phyloP scores from a whole-genome alignment of 2,113 vertebrate species.

The Pedetes capensis region DNA sequence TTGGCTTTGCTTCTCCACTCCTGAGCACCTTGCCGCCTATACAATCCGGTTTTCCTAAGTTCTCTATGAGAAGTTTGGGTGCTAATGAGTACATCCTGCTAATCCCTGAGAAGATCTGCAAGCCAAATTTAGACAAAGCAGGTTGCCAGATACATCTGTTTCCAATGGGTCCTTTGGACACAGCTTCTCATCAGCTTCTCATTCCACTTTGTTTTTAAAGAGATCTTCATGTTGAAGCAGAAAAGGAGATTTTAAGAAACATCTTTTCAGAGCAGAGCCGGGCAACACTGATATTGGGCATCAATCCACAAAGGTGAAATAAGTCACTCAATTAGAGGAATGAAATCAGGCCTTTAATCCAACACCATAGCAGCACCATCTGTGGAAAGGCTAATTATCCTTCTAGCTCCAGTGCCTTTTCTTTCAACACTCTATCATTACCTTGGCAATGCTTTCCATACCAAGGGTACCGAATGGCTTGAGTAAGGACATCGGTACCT shows the following conservation, averaged over 20 bases:
- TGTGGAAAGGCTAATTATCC: conserved; percentile 49
- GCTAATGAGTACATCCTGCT: not conserved
- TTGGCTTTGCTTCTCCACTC: not conserved
- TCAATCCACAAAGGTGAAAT: conserved; percentile 35
- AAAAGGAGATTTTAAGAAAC: not conserved
- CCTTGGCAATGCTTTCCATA: conserved; percentile 42
- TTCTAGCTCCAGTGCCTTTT: conserved; percentile 27
- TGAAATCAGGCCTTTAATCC: conserved; percentile 26
- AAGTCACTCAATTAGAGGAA: conserved; percentile 23
- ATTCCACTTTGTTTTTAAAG: not conserved
- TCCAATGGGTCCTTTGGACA: not conserved
- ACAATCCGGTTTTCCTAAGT: not conserved
- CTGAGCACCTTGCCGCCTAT: not conserved
- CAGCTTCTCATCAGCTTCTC: not conserved
- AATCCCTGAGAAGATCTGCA: not conserved
- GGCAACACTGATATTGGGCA: not conserved
- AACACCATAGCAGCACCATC: conserved; percentile 42
- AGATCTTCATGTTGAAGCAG: not conserved
- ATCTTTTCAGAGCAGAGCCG: not conserved
- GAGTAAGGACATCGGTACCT: not conserved
- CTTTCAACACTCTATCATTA: not conserved
- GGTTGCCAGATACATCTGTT: not conserved
- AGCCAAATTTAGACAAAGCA: not conserved
- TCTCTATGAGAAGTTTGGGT: not conserved
- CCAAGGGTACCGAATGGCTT: conserved; percentile 18